Evolutionary conservation across 2,888 invertebrate species (phyloP).

Genomic region (Rhopalosiphum nymphaeae): DNA sequence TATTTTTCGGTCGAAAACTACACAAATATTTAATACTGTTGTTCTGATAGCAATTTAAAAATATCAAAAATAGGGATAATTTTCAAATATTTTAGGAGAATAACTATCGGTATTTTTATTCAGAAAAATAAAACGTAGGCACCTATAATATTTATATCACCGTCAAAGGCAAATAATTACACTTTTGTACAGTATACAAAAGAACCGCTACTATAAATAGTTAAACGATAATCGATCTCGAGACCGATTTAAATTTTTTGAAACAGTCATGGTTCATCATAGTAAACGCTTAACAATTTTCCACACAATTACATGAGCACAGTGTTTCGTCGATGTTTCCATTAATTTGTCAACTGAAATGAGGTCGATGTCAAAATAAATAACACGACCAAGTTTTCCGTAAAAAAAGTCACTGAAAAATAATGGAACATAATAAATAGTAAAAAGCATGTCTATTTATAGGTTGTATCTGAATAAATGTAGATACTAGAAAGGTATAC

Average conservation of each 20-base stretch:
- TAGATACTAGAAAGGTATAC: background rate
- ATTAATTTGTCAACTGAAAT: background rate
- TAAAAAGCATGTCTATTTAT: background rate
- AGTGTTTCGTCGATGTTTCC: background rate
- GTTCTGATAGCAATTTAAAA: background rate
- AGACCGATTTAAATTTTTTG: slow-evolving; percentile 17
- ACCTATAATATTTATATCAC: background rate
- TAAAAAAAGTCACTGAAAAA: no score
- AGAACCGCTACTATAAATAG: background rate
- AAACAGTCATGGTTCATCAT: slow-evolving; percentile 32
- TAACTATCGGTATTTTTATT: background rate
- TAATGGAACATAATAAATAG: background rate
- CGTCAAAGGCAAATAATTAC: background rate
- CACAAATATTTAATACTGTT: background rate
- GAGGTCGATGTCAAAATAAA: slow-evolving; percentile 18
- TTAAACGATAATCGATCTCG: slow-evolving; percentile 4
- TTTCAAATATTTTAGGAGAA: background rate
- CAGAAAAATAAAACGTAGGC: background rate
- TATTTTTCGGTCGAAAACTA: background rate
- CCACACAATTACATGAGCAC: background rate
- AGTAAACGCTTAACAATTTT: slow-evolving; percentile 14
- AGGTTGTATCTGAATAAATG: background rate
- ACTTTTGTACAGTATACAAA: background rate
- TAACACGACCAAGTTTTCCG: background rate
- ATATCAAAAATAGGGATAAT: background rate